Conservation (phyloP, 23 tunicate genomes). For the Trididemnum nubilum region DNA sequence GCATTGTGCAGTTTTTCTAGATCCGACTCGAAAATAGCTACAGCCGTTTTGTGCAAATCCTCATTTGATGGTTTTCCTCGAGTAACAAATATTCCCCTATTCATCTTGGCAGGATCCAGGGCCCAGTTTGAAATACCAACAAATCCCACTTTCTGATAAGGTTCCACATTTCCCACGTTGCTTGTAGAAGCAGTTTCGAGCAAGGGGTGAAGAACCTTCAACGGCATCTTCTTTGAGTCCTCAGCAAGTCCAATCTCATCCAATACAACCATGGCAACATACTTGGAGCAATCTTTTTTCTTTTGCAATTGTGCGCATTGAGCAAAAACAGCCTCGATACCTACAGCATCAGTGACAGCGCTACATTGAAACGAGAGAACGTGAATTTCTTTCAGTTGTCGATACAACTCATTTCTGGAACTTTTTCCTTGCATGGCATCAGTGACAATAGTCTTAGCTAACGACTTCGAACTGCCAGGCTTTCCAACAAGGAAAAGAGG, state of each 20-base stretch:
- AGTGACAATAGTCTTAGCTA: slow-evolving; percentile 67
- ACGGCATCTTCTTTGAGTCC: slow-evolving; percentile 79
- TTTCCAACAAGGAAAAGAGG: slow-evolving; percentile 75
- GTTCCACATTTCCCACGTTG: background rate
- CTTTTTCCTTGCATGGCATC: slow-evolving; percentile 58
- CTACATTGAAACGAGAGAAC: slow-evolving; percentile 79
- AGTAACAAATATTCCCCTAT: slow-evolving; percentile 86
- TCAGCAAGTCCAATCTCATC: slow-evolving; percentile 84
- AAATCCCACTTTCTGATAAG: slow-evolving; percentile 63
- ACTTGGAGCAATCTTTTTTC: slow-evolving; percentile 34
- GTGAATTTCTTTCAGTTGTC: slow-evolving; percentile 57
- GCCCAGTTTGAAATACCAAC: slow-evolving; percentile 96
- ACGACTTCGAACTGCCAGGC: slow-evolving; percentile 73
- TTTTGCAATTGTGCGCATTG: slow-evolving; percentile 67
- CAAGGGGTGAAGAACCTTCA: slow-evolving; percentile 68
- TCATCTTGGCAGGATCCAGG: slow-evolving; percentile 91
- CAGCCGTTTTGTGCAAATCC: slow-evolving; percentile 72
- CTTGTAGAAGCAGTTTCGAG: slow-evolving; percentile 58
- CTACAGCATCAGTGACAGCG: slow-evolving; percentile 64
- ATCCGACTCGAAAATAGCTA: slow-evolving; percentile 65
- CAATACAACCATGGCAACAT: slow-evolving; percentile 64
- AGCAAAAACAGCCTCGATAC: slow-evolving; percentile 61
- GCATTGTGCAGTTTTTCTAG: slow-evolving; percentile 25
- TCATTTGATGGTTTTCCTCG: slow-evolving; percentile 61
- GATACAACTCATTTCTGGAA: slow-evolving; percentile 41